Conservation (phyloP, 2,113 vertebrate species). For the Circaetus gallicus region DNA sequence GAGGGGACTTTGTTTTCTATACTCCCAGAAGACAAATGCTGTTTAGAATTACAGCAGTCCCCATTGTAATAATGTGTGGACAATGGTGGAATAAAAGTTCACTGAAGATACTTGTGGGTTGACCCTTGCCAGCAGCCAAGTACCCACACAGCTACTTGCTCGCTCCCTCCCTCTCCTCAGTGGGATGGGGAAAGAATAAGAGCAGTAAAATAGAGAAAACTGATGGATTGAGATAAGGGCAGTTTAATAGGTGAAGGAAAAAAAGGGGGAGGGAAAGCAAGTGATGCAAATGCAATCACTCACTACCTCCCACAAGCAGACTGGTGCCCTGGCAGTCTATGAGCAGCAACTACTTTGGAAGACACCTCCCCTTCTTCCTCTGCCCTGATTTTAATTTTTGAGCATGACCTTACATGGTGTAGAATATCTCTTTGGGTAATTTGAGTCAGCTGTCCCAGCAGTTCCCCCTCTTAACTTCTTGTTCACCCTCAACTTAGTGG, state of each 20-base stretch:
- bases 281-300: neutral
- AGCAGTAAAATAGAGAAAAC: neutral
- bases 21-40: neutral
- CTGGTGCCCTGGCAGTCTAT: neutral
- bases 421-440: neutral
- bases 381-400: neutral
- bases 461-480: neutral
- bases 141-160: neutral
- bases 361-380: neutral
- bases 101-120: neutral
- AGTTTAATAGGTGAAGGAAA: neutral
- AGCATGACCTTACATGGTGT: neutral
- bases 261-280: neutral
- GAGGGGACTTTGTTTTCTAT: neutral
- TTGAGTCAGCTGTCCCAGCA: neutral
- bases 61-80: neutral
- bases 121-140: neutral
- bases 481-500: neutral
- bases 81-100: neutral
- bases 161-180: neutral
- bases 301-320: neutral
- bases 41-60: neutral
- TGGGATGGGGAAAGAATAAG: neutral
- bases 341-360: neutral
- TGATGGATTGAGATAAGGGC: neutral